Evolutionary conservation across 1,140 invertebrate genomes (phyloP).

Genomic region (Frieseomelitta varia): DNA sequence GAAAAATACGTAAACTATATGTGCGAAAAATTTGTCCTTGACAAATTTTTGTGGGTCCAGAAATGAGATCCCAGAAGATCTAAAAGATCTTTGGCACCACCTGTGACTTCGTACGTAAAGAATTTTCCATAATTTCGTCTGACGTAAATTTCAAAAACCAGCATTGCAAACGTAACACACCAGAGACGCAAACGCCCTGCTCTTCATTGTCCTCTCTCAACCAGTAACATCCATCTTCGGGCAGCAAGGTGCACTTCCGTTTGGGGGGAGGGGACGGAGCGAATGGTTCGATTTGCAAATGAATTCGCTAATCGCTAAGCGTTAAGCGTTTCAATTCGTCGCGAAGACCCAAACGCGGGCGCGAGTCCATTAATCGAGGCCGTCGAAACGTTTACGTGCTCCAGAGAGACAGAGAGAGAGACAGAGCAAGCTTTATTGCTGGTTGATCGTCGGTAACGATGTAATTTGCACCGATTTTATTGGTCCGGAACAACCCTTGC

Average conservation of each 20-base stretch:
- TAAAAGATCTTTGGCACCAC: too few relatives aligned
- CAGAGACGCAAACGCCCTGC: background rate
- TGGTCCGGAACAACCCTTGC: slow-evolving; percentile 37
- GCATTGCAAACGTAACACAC: background rate
- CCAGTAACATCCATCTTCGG: background rate
- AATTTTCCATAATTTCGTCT: background rate
- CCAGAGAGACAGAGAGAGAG: background rate
- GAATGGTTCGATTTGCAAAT: slow-evolving; percentile 26
- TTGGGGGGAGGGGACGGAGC: background rate
- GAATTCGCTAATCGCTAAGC: slow-evolving; percentile 19
- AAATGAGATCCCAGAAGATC: too few relatives aligned
- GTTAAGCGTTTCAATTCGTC: slow-evolving; percentile 31
- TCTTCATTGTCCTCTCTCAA: background rate
- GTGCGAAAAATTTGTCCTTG: too few relatives aligned
- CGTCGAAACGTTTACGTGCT: background rate
- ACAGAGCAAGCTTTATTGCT: slow-evolving; percentile 42
- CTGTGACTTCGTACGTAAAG: background rate
- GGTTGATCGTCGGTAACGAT: slow-evolving; percentile 51
- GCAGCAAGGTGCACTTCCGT: background rate
- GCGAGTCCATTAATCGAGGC: slow-evolving; percentile 27
- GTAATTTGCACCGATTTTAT: slow-evolving; percentile 65
- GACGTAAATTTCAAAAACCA: background rate
- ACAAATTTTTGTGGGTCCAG: too few relatives aligned
- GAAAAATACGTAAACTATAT: too few relatives aligned
- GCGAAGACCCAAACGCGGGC: slow-evolving; percentile 25